phyloP scores from a whole-genome alignment of 1,140 invertebrate species.

The Dreissena polymorpha region DNA sequence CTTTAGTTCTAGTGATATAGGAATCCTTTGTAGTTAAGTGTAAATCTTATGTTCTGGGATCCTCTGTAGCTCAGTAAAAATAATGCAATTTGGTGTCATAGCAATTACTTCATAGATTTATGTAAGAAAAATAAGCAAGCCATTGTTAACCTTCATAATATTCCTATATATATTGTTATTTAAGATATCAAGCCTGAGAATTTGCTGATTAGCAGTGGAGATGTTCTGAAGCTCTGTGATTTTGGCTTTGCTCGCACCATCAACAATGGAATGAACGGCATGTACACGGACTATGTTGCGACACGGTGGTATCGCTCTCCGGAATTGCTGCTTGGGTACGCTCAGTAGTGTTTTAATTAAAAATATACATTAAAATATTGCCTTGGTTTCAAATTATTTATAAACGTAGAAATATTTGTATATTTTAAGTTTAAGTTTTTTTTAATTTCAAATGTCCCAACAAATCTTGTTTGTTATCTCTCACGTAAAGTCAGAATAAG shows the following conservation, averaged over 20 bases:
- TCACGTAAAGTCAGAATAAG: too few species aligned
- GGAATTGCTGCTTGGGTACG: slow-evolving; percentile 93
- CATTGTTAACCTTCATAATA: too few species aligned
- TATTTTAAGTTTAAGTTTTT: neutral
- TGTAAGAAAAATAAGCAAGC: too few species aligned
- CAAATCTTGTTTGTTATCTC: too few species aligned
- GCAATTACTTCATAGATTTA: too few species aligned
- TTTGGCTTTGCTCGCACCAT: slow-evolving; percentile 84
- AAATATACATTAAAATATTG: neutral
- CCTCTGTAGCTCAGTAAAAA: too few species aligned
- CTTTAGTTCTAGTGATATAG: too few species aligned
- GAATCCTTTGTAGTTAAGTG: too few species aligned
- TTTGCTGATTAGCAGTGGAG: slow-evolving; percentile 95
- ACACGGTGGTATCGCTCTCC: slow-evolving; percentile 95
- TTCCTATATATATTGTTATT: slow-evolving; percentile 46
- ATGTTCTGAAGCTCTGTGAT: slow-evolving; percentile 98
- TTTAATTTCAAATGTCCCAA: too few species aligned
- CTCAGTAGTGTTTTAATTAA: neutral
- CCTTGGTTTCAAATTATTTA: neutral
- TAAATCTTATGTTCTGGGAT: too few species aligned
- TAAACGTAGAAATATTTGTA: neutral
- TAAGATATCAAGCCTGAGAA: slow-evolving; percentile 99
- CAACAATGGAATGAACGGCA: slow-evolving; percentile 64
- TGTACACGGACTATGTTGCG: slow-evolving; percentile 79
- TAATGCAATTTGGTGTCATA: too few species aligned